These are phyloP conservation scores for Diaprepes abbreviatus DNA, from an alignment of 2,888 invertebrate genomes.

Conservation along the genomic window DNA sequence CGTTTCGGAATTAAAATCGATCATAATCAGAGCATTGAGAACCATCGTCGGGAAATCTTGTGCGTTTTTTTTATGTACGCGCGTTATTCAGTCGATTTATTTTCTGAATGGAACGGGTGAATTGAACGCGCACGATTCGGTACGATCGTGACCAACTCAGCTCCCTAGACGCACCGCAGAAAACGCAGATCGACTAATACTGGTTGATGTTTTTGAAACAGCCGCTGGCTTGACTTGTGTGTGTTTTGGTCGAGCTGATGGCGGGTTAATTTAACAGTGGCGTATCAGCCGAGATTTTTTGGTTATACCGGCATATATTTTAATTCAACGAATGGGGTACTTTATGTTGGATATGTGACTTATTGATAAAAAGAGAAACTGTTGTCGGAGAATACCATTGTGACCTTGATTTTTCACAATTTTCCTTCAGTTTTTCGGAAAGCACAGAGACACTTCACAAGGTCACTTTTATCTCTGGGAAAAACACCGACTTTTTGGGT, in stretches of 20 bases:
- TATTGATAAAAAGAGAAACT: too few species aligned
- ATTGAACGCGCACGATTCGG: background rate
- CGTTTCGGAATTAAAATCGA: slow-evolving; percentile 11
- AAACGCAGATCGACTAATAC: slow-evolving; percentile 32
- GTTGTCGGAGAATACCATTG: too few species aligned
- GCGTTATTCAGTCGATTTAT: background rate
- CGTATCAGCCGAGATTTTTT: too few species aligned
- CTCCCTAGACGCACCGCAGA: background rate
- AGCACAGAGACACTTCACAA: too few species aligned
- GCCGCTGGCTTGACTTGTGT: slow-evolving; percentile 25
- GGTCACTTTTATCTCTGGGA: too few species aligned
- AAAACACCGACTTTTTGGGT: too few species aligned
- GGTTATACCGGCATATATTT: too few species aligned
- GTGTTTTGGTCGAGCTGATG: slow-evolving; percentile 30
- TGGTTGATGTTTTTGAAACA: slow-evolving; percentile 36
- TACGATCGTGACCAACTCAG: background rate
- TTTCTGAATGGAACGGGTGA: slow-evolving; percentile 1
- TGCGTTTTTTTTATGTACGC: background rate
- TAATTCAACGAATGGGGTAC: too few species aligned
- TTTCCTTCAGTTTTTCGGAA: too few species aligned
- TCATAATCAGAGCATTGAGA: slow-evolving; percentile 9
- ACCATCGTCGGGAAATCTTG: background rate
- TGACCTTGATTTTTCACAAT: too few species aligned
- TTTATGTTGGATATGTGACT: too few species aligned
- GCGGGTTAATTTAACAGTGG: slow-evolving; percentile 30